Evolutionary conservation across 2,113 vertebrate genomes (phyloP), one percentile per base, ranked within the genome.

Genomic region (Phodopus roborovskii): DNA sequence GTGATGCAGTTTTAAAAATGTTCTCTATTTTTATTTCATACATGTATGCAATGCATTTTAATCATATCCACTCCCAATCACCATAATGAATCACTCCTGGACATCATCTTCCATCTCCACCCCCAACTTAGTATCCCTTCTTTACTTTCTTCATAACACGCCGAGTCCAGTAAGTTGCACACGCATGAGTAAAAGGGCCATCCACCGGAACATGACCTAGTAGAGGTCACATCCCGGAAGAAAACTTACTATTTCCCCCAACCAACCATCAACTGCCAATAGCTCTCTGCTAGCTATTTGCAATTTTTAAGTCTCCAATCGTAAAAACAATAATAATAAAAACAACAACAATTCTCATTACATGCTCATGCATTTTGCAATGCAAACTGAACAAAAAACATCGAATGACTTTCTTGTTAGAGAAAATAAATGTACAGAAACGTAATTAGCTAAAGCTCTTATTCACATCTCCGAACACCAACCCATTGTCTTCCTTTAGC

Each of bases 391-490:
- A 70, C 0, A 62, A 83, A 68, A 66, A 66, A 30, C 50, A 66
- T 87, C 6, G 10, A 36, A 45, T 42, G 58, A 95, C n/a, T 92
- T 90, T 82, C 45, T 58, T 64, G 60, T 20, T 60, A 74, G 26
- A 92, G 30, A 30, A 92, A 93, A 81, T 28, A n/a, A 53, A 66
- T 75, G 12, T 45, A 4, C 19, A 58, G 48, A 45, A 19, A 79
- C n/a, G 79, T 33, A 10, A 86, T 68, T 7, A 89, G 50, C 30
- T 86, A 92, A 94, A n/a, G 22, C 36, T 66, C 68, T 74, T 17
- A 60, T 28, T 66, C 91, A 9, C 16, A 64, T 30, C 48, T 97
- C 64, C 91, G 56, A 82, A 96, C 60, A 74, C 39, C 60, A 94
- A 71, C n/a, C 17, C 17, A 84, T 84, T 70, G 39, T 88, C 75